A percentile compares a stretch with the other conserved stretches of the same genome.
Conservation (phyloP, 2,113 vertebrate species). For the Ceuthmochares aereus region DNA sequence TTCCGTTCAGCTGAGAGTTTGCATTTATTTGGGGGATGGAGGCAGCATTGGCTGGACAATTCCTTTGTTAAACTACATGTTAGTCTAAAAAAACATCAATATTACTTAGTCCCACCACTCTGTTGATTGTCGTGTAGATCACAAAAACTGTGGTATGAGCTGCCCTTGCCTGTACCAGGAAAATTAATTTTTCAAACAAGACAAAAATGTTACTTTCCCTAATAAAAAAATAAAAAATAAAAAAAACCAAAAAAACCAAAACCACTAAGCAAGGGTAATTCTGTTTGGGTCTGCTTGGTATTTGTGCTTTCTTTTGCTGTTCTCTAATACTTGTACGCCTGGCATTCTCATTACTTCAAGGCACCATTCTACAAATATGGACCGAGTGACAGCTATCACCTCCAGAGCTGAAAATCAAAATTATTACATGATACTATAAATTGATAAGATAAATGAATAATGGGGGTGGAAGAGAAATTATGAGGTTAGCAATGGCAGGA, state of each 20-base stretch:
- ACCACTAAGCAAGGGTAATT: neutral
- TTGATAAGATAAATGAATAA: neutral
- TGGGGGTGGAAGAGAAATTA: neutral
- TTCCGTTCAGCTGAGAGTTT: neutral
- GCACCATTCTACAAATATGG: neutral
- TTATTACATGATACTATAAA: neutral
- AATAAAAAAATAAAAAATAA: neutral
- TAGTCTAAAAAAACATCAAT: neutral
- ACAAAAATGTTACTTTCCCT: neutral
- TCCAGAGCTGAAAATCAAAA: conserved; percentile 25
- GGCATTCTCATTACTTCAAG: neutral
- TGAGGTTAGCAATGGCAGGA: neutral
- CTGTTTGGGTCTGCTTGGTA: neutral
- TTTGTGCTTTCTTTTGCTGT: neutral
- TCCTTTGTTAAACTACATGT: neutral
- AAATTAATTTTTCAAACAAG: neutral
- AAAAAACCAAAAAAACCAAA: too few species aligned
- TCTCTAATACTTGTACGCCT: neutral
- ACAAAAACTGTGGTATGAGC: neutral
- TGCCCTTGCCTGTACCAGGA: neutral
- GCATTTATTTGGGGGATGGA: neutral
- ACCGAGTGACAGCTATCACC: neutral
- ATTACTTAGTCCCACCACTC: neutral
- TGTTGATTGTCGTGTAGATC: neutral
- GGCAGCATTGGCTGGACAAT: neutral